Conservation (phyloP, 2,113 vertebrate genomes). For the Mesoclemmys tuberculata region DNA sequence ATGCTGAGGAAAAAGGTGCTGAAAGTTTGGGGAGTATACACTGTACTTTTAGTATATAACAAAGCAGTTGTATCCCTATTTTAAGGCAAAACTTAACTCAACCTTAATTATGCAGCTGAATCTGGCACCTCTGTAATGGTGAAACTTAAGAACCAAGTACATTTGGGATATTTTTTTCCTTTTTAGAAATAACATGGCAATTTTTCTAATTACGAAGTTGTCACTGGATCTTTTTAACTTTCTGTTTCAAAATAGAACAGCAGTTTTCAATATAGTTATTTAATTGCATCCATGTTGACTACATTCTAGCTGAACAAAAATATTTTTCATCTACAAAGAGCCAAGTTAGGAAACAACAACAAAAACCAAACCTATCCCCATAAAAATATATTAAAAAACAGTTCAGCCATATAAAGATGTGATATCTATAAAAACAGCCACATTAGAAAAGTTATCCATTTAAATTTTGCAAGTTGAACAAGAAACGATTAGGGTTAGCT, state of each 20-base stretch:
- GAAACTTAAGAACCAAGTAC: not conserved
- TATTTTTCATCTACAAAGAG: slow-evolving; percentile 18
- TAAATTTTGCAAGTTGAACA: slow-evolving; percentile 48
- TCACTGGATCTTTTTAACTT: not conserved
- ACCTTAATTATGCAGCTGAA: not conserved
- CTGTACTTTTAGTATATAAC: not conserved
- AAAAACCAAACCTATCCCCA: slow-evolving; percentile 23
- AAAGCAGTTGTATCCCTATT: not conserved
- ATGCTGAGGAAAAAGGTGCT: not conserved
- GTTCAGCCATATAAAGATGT: not conserved
- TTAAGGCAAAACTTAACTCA: not conserved
- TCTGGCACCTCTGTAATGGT: not conserved
- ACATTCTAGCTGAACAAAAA: slow-evolving; percentile 24
- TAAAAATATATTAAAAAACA: rapidly evolving
- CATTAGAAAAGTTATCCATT: slow-evolving; percentile 28
- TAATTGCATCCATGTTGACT: slow-evolving; percentile 52
- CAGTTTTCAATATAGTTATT: slow-evolving; percentile 19
- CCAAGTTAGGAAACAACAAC: slow-evolving; percentile 43
- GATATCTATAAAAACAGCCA: slow-evolving; percentile 48
- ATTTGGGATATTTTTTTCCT: not conserved
- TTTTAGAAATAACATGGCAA: not conserved
- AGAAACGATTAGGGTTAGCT: slow-evolving; percentile 52
- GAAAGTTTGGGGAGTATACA: not conserved
- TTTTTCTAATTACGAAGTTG: not conserved
- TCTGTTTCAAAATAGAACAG: slow-evolving; percentile 12